These are phyloP conservation scores for Hartigia nigra DNA, from an alignment of 2,888 invertebrate genomes.

Conservation along the genomic window DNA sequence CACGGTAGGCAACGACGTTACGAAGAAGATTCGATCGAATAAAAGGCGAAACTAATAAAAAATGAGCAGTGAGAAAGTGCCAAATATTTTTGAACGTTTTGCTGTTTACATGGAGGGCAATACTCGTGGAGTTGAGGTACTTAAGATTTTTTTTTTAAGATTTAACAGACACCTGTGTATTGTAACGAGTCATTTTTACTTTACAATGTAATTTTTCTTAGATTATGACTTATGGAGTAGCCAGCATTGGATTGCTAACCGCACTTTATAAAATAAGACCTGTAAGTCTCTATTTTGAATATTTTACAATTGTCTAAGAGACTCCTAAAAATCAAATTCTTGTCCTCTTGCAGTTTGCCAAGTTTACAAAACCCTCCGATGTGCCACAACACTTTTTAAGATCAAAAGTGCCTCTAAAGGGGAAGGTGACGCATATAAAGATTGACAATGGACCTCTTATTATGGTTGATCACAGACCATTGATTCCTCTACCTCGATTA, in stretches of 20 bases:
- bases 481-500: slow-evolving; percentile 70
- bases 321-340: slow-evolving; percentile 24
- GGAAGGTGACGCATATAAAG: slow-evolving; percentile 68
- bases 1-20: not conserved
- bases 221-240: slow-evolving; percentile 72
- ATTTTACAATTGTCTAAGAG: slow-evolving; percentile 12
- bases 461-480: slow-evolving; percentile 70
- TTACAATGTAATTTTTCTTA: slow-evolving; percentile 36
- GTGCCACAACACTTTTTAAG: slow-evolving; percentile 71
- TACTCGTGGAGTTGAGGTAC: slow-evolving; percentile 43
- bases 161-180: not conserved
- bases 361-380: slow-evolving; percentile 71
- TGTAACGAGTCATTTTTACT: not conserved
- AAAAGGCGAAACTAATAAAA: not conserved
- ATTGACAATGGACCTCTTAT: slow-evolving; percentile 66
- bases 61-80: not conserved
- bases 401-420: slow-evolving; percentile 68
- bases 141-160: not conserved
- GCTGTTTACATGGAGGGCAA: slow-evolving; percentile 47
- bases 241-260: slow-evolving; percentile 69
- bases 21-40: not conserved
- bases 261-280: slow-evolving; percentile 73
- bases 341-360: slow-evolving; percentile 68
- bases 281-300: slow-evolving; percentile 63
- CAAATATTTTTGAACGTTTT: slow-evolving; percentile 40